These are phyloP conservation scores for Vanacampus margaritifer DNA, from an alignment of 2,113 vertebrate genomes.

Conservation along the genomic window DNA sequence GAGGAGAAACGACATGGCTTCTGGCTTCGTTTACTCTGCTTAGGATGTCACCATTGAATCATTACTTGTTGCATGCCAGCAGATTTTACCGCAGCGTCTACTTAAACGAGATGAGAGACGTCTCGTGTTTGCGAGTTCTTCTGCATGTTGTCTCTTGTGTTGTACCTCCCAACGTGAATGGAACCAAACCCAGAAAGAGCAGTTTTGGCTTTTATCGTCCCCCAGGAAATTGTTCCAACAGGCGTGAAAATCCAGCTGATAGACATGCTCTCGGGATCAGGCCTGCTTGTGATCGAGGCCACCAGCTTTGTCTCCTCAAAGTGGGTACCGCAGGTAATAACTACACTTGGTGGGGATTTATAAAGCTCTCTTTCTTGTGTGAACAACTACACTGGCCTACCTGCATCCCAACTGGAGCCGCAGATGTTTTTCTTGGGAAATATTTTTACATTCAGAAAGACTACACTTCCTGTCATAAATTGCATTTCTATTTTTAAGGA, in stretches of 20 bases:
- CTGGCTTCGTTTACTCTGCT: conserved; percentile 44
- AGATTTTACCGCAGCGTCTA: conserved; percentile 28
- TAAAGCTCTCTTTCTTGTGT: conserved; percentile 26
- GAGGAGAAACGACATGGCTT: conserved; percentile 52
- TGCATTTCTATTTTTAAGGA: conserved; percentile 14
- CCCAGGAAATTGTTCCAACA: conserved; percentile 86
- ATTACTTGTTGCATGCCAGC: conserved; percentile 31
- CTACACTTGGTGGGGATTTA: conserved; percentile 57
- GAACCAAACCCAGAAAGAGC: conserved; percentile 41
- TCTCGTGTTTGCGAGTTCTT: not conserved
- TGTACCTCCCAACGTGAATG: conserved; percentile 18
- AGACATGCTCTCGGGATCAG: conserved; percentile 86
- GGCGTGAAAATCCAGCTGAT: conserved; percentile 89
- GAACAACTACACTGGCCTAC: conserved; percentile 13
- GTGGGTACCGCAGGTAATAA: conserved; percentile 93
- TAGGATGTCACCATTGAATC: conserved; percentile 45
- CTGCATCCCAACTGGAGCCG: conserved; percentile 17
- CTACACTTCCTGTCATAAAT: conserved; percentile 19
- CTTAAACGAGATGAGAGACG: conserved; percentile 12
- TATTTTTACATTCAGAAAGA: conserved; percentile 18
- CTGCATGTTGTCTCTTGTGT: conserved; percentile 1
- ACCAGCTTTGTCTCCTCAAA: conserved; percentile 95
- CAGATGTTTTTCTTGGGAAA: conserved; percentile 24
- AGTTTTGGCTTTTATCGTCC: conserved; percentile 45
- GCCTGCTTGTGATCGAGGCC: conserved; percentile 86